These are phyloP conservation scores for Heteromyza rotundicornis DNA, from an alignment of 2,888 invertebrate genomes.

Conservation along the genomic window DNA sequence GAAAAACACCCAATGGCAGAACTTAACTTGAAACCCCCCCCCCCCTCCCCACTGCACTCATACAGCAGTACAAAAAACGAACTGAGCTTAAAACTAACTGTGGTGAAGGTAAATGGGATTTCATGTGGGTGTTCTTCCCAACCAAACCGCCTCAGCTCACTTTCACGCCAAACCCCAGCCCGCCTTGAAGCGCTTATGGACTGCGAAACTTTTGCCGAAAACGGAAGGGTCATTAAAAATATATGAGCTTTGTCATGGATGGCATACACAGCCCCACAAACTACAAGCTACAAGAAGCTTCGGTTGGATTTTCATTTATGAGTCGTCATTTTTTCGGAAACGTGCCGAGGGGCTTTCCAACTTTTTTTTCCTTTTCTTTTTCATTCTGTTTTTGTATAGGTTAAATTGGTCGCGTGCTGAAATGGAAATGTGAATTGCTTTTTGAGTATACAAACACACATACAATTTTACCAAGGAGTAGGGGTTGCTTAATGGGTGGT, in stretches of 20 bases:
- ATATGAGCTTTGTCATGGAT: slow-evolving; percentile 29
- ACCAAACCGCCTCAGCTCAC: no score
- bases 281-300: no score
- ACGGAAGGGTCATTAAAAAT: slow-evolving; percentile 46
- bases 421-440: slow-evolving; percentile 46
- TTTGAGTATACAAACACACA: slow-evolving; percentile 32
- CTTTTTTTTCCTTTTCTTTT: slow-evolving; percentile 12
- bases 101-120: no score
- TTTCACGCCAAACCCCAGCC: neutral
- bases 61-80: no score
- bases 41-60: no score
- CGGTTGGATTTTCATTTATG: slow-evolving; percentile 43
- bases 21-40: no score
- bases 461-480: slow-evolving; percentile 14
- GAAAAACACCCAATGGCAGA: neutral
- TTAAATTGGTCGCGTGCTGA: slow-evolving; percentile 44
- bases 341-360: neutral
- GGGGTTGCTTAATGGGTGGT: neutral
- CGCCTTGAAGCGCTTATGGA: slow-evolving; percentile 1
- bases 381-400: slow-evolving; percentile 1
- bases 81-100: no score
- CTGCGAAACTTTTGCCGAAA: slow-evolving; percentile 17
- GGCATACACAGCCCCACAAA: slow-evolving; percentile 28
- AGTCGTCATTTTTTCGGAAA: slow-evolving; percentile 40
- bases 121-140: no score